Base-by-base conservation (phyloP, 2,888 invertebrate genomes). In the Vesta saturnalis region DNA sequence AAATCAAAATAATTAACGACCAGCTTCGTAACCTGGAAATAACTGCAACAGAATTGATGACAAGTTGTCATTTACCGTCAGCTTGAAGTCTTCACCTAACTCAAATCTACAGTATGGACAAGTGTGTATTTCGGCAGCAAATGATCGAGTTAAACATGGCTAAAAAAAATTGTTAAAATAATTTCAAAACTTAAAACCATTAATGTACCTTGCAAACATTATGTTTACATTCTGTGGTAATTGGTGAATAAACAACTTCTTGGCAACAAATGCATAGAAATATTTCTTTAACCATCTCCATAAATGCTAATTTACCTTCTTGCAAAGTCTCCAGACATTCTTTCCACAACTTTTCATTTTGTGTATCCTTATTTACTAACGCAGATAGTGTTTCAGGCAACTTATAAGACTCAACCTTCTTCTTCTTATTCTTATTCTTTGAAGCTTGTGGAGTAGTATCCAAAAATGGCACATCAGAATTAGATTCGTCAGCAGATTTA, bases 221-320 rank as follows among this genome's bases (percentile, higher is more conserved):
- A 79, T 95, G 94, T 49, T 84, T 82, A 77, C 94, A 94, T 0
- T 87, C 85, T 0, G 92, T 91, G 0, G 94, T 94, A 15, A 93
- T 86, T 0, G 94, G 94, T 65, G 86, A 85, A 66, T 85, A 88
- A 0, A 90, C 89, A 1, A 94, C 81, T 60, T 93, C 92, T 78
- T 92, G 91, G 78, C 94, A 95, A 76, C 93, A 93, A 57, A 92
- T 90, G 78, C 95, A 95, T n/a, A 87, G 86, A 80, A 94, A 94
- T 60, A 86, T 77, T 76, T 90, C 88, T 67, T 89, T 86, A 1
- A 93, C 87, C 71, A 87, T 87, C 15, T 87, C 86, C 12, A 92
- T 83, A 77, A 92, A 92, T 67, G 85, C 86, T 87, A 86, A 79
- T 80, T 88, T 90, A 0, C 90, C 89, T 47, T 85, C 82, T 1